Conservation (phyloP, 2,113 vertebrate species). For the Dasyornis broadbenti region DNA sequence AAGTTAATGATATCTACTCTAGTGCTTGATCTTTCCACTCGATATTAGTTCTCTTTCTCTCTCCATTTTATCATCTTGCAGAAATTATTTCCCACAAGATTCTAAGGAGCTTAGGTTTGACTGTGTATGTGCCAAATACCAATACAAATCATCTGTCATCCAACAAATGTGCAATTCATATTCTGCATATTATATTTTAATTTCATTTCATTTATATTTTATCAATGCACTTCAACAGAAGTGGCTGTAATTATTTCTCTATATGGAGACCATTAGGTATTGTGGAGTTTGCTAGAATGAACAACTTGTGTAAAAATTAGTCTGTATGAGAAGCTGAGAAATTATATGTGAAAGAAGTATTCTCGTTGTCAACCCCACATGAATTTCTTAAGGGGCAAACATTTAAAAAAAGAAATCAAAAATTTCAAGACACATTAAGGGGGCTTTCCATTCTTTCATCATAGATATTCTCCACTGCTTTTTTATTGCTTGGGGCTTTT, state of each 20-base stretch:
- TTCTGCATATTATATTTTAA: background rate
- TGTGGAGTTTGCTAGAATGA: background rate
- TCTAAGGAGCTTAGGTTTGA: background rate
- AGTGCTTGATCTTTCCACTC: background rate
- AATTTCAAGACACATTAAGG: background rate
- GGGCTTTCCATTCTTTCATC: background rate
- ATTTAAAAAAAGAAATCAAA: background rate
- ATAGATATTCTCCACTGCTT: background rate
- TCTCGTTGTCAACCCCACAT: background rate
- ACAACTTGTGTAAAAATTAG: background rate
- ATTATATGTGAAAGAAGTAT: background rate
- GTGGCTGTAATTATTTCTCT: background rate
- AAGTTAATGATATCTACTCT: background rate
- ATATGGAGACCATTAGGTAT: background rate
- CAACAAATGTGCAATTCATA: background rate
- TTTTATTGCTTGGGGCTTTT: background rate
- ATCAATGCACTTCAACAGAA: background rate
- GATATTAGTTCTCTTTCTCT: background rate
- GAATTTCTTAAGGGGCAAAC: background rate
- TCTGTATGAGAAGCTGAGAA: background rate
- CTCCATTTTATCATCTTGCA: background rate
- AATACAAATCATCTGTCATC: background rate
- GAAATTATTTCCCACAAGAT: background rate
- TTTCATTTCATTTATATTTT: background rate
- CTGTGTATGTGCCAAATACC: background rate